These are phyloP conservation scores for Campaea margaritaria DNA, from an alignment of 2,888 invertebrate species.

Conservation along the genomic window DNA sequence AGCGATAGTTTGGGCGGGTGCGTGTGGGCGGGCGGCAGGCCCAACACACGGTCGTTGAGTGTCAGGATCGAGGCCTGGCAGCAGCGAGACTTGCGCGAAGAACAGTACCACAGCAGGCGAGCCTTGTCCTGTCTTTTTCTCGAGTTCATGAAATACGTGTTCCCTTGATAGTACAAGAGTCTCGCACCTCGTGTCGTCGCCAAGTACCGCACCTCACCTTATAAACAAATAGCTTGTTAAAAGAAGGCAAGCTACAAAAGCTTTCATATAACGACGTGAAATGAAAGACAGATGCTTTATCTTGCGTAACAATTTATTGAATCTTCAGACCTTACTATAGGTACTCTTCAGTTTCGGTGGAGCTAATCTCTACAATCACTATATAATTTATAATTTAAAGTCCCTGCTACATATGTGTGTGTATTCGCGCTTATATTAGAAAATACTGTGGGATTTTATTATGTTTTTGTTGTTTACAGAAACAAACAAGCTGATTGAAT, in stretches of 20 bases:
- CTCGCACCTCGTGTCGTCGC: conserved; percentile 62
- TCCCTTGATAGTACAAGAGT: conserved; percentile 65
- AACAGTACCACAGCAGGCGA: conserved; percentile 69
- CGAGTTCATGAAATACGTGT: conserved; percentile 69
- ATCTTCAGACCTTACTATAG: conserved; percentile 11
- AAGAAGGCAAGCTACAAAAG: neutral
- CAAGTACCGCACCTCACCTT: conserved; percentile 58
- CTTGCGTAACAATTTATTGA: conserved; percentile 14
- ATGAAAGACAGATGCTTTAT: conserved; percentile 10
- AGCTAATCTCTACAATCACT: conserved; percentile 17
- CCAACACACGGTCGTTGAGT: conserved; percentile 59
- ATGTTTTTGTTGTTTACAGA: no score
- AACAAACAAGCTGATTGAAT: no score
- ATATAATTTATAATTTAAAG: neutral
- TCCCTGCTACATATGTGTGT: neutral
- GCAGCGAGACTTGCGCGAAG: conserved; percentile 64
- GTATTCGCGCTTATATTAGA: neutral
- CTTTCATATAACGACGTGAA: neutral
- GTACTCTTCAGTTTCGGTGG: conserved; percentile 1
- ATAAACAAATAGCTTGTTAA: conserved; percentile 31
- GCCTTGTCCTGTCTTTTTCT: conserved; percentile 56
- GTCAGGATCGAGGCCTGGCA: conserved; percentile 67
- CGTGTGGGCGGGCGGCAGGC: conserved; percentile 61
- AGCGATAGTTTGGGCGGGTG: conserved; percentile 65
- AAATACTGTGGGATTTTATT: no score